Evolutionary conservation across 1,140 invertebrate genomes (phyloP).

Genomic region (Hyles euphorbiae): DNA sequence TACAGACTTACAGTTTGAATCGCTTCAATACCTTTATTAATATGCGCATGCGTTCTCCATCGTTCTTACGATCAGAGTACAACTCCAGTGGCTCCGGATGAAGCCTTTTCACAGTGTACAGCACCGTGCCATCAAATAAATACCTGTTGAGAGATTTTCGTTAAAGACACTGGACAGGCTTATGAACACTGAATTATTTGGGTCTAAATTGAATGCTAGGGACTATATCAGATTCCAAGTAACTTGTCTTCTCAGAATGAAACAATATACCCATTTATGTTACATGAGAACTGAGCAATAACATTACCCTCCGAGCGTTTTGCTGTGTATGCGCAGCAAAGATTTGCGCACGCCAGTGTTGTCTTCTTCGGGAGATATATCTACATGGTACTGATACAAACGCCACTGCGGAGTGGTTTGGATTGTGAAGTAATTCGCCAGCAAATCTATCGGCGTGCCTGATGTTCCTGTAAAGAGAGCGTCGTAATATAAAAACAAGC

Average conservation of each 20-base stretch:
- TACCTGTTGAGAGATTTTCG: conserved; percentile 47
- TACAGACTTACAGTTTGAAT: too few species aligned
- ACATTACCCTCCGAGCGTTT: conserved; percentile 71
- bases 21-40: conserved; percentile 60
- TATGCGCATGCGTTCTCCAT: conserved; percentile 66
- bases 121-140: conserved; percentile 77
- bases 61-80: conserved; percentile 60
- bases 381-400: conserved; percentile 89
- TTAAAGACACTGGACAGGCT: neutral
- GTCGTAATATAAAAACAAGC: neutral
- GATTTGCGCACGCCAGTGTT: conserved; percentile 77
- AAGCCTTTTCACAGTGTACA: conserved; percentile 72
- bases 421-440: conserved; percentile 86
- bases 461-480: conserved; percentile 63
- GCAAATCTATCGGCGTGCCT: conserved; percentile 76
- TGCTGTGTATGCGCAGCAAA: conserved; percentile 76
- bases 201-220: too few species aligned
- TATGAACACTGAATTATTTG: neutral
- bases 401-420: conserved; percentile 82
- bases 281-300: too few species aligned
- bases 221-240: too few species aligned
- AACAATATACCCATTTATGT: too few species aligned
- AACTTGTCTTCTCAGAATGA: too few species aligned
- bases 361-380: conserved; percentile 86
- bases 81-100: conserved; percentile 72